Percentiles rank a stretch among this genome's conserved stretches.
Conservation (phyloP, 2,797 vertebrate genomes). For the Geotria australis region DNA sequence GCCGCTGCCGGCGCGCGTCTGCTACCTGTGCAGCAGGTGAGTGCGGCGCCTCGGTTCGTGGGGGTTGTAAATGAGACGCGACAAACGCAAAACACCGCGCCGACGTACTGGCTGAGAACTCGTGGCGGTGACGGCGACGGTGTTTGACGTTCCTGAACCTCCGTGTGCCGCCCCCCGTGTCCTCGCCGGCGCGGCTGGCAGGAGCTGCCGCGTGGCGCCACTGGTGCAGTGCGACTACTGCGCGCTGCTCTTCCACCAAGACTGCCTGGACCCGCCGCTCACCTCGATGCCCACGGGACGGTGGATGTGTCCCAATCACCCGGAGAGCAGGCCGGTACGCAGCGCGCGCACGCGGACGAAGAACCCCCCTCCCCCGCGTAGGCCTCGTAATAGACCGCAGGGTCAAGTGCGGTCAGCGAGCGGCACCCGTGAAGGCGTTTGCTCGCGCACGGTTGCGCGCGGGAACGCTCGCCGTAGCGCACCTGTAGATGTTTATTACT, state of each 20-base stretch:
- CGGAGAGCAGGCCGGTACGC: slow-evolving; percentile 70
- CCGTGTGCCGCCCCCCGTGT: too few species aligned
- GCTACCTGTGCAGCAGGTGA: slow-evolving; percentile 78
- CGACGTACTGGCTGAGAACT: too few species aligned
- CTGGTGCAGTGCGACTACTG: slow-evolving; percentile 95
- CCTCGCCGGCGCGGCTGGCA: slow-evolving; percentile 4
- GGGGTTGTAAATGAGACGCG: too few species aligned
- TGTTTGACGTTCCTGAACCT: too few species aligned
- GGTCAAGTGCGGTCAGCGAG: too few species aligned
- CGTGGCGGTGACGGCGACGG: too few species aligned
- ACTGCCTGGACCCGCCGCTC: slow-evolving; percentile 90
- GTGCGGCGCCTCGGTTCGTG: background rate
- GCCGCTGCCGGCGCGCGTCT: slow-evolving; percentile 75
- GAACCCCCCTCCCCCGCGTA: too few species aligned
- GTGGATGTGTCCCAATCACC: slow-evolving; percentile 98
- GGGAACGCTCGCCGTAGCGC: too few species aligned
- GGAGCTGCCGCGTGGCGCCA: slow-evolving; percentile 82
- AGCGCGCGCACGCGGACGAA: slow-evolving; percentile 4
- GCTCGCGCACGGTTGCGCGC: too few species aligned
- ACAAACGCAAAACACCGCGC: too few species aligned
- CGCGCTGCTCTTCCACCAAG: slow-evolving; percentile 92
- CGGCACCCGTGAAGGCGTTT: slow-evolving; percentile 3
- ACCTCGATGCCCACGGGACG: slow-evolving; percentile 80
- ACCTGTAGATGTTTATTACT: too few species aligned
- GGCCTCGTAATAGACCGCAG: too few species aligned